Evolutionary conservation across 2,888 invertebrate species (phyloP), one percentile per base, ranked within the genome.

Genomic region (Andrena dorsata): DNA sequence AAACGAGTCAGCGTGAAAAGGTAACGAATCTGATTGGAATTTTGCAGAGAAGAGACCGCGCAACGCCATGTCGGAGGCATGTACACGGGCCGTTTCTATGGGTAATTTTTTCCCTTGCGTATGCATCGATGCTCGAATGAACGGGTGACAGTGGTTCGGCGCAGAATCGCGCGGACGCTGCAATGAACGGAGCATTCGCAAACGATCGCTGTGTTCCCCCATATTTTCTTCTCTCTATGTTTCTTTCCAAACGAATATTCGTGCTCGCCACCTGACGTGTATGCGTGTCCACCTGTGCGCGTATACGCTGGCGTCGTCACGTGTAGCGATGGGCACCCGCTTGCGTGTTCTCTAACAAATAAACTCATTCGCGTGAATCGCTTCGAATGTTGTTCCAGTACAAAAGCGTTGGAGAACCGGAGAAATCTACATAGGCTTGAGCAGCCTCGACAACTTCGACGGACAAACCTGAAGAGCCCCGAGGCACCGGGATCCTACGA

Each of bases 211-310:
- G 23, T 53, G 26, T 47, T 71, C 65, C 75, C 74, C 76, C 82
- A 82, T 82, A 82, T 82, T 75, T 82, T 70, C 76, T 82, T 56
- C 70, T 65, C 64, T 69, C 82, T 75, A 51, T 58, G 32, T 49
- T 69, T 51, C 28, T 60, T 65, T 56, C 68, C 47, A 81, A 80
- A 80, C 68, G 69, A 60, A 82, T 70, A 75, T 75, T 75, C 82
- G 81, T 81, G 81, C 82, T 81, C 81, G 75, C 75, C 81, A 81
- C 82, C 81, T 69, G 60, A 80, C 64, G 76, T 87, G 86, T 83
- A 80, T 80, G 80, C 75, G 71, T 76, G 71, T 74, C n/a, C 64
- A 58, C 71, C 64, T 81, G 80, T 85, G 82, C 87, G 70, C 63
- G 66, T 85, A 80, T 74, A 26, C 28, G 47, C 10, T 49, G 32